Evolutionary conservation across 2,888 invertebrate genomes (phyloP).

Genomic region (Trachelus iudaicus): DNA sequence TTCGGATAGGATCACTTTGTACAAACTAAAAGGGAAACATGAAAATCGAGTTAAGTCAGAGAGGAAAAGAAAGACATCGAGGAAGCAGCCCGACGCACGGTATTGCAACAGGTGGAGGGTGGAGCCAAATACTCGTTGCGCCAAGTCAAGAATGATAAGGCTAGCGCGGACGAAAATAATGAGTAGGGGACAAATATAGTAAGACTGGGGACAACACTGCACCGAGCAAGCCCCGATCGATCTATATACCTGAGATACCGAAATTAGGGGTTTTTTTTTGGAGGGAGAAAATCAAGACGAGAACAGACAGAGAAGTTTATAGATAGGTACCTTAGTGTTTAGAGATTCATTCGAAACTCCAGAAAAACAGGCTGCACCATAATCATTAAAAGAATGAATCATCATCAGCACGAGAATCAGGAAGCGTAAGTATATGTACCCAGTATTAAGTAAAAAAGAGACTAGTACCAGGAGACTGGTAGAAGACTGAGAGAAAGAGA

Average conservation of each 20-base stretch:
- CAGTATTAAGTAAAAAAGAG: constrained; percentile 36
- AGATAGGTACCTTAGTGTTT: constrained; percentile 65
- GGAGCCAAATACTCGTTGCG: not conserved
- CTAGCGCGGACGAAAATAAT: not conserved
- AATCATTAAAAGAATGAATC: constrained; percentile 62
- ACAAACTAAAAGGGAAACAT: constrained; percentile 3
- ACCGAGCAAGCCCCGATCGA: constrained; percentile 4
- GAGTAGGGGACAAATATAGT: constrained; percentile 3
- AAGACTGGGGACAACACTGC: not conserved
- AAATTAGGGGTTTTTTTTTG: constrained; percentile 36
- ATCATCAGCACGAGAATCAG: constrained; percentile 55
- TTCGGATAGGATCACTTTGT: not conserved
- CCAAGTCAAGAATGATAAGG: constrained; percentile 3
- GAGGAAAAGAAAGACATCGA: constrained; percentile 12
- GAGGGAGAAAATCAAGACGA: constrained; percentile 42
- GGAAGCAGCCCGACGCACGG: constrained; percentile 8
- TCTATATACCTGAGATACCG: not conserved
- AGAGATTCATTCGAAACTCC: constrained; percentile 70
- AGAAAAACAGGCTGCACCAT: constrained; percentile 72
- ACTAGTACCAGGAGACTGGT: not conserved
- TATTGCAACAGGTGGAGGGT: not conserved
- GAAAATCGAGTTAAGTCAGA: constrained; percentile 14
- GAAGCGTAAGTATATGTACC: constrained; percentile 54
- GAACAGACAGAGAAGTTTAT: constrained; percentile 61
- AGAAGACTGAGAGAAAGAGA: constrained; percentile 4